These are phyloP conservation scores for Gulo gulo DNA, from an alignment of 2,113 vertebrate species.

Conservation along the genomic window DNA sequence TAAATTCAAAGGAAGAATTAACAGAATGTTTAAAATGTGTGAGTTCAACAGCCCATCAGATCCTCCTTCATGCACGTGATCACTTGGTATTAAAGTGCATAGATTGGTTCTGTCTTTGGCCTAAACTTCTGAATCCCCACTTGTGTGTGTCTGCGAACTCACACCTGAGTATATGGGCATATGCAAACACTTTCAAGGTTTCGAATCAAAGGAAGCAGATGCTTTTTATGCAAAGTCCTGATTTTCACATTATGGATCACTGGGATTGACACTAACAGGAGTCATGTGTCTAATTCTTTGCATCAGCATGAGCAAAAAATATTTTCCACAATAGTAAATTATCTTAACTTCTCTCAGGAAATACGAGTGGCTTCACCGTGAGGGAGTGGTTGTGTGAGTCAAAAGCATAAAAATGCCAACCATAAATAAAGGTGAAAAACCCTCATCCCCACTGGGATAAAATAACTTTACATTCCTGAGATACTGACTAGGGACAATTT, in stretches of 20 bases:
- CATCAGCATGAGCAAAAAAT: slow-evolving; percentile 56
- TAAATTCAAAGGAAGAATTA: not conserved
- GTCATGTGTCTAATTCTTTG: slow-evolving; percentile 69
- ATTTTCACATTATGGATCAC: slow-evolving; percentile 43
- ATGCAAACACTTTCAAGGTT: not conserved
- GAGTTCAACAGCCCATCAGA: not conserved
- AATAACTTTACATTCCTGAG: slow-evolving; percentile 77
- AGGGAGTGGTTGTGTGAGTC: slow-evolving; percentile 73
- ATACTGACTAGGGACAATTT: slow-evolving; percentile 34
- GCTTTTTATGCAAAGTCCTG: not conserved
- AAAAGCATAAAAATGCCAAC: slow-evolving; percentile 78
- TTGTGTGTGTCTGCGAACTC: not conserved
- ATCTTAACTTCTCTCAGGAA: slow-evolving; percentile 73
- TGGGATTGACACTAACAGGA: slow-evolving; percentile 63
- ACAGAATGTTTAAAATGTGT: not conserved
- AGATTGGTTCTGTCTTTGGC: not conserved
- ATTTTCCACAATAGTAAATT: slow-evolving; percentile 78
- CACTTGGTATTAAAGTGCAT: not conserved
- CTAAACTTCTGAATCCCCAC: not conserved
- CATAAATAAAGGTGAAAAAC: slow-evolving; percentile 81
- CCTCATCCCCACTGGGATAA: slow-evolving; percentile 68
- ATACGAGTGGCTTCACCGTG: slow-evolving; percentile 66
- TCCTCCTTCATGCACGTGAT: not conserved
- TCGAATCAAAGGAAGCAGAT: slow-evolving; percentile 13
- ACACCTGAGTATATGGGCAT: not conserved